Evolutionary conservation across 2,888 invertebrate species (phyloP), one percentile per base, ranked within the genome.

Genomic region (Drosophila glabriapex): DNA sequence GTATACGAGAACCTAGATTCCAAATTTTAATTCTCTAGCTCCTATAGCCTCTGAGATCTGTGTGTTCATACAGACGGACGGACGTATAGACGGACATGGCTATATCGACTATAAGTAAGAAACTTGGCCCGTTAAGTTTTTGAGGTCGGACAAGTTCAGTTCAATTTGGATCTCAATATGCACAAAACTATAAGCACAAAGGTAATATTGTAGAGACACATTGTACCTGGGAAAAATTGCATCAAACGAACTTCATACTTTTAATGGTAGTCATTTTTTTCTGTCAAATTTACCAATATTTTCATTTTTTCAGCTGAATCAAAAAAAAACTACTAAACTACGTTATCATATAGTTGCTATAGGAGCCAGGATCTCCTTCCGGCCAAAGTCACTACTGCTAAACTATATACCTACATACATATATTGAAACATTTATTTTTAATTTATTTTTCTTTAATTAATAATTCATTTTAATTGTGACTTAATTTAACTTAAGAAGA

Each of bases 101-200:
- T 31, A 31, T 31, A 31, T 31, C 31, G 9, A 31, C 31, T 31
- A 10, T 4, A 46, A 16, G 22, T 43, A 56, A n/a, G 63, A 59
- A 65, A 68, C 72, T 49, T 56, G 63, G 43, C 49, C 22, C 50
- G 58, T 50, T 65, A 37, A 28, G 58, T n/a, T 28, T 25, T 25
- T 9, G 7, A 60, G 53, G 37, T 53, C 58, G 25, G 46, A 43
- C 31, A 31, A 59, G 43, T 29, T n/a, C 12, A 46, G 16, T 28
- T 41, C 25, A 37, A 22, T 19, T 58, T 7, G 9, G 22, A 25
- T 41, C 10, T 31, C 33, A 56, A 33, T 59, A 46, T 16, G 12
- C 43, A 66, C 37, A 46, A 35, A 49, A 60, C 46, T 25, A 37
- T 25, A 33, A 25, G 35, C 54, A 25, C 25, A 16, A 22, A 35